phyloP scores from a whole-genome alignment of 2,113 vertebrate genomes.

The Pygoscelis adeliae region DNA sequence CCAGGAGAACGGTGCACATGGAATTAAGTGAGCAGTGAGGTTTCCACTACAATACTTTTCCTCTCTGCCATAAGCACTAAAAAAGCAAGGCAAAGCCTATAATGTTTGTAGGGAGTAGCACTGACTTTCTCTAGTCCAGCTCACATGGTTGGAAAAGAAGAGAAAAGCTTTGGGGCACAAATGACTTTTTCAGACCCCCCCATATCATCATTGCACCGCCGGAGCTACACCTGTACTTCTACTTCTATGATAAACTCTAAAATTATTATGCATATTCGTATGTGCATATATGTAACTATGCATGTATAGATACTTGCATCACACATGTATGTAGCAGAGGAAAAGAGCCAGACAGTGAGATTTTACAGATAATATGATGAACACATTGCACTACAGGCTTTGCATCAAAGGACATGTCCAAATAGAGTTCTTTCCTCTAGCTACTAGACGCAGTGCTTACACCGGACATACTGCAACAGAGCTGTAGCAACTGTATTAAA shows the following conservation, averaged over 20 bases:
- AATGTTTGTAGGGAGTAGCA: neutral
- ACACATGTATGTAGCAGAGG: neutral
- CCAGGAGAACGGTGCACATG: neutral
- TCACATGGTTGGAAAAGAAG: neutral
- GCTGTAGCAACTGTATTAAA: constrained; percentile 8
- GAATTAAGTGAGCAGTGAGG: neutral
- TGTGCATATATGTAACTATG: neutral
- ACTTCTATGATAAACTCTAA: neutral
- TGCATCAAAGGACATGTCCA: neutral
- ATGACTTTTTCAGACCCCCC: neutral
- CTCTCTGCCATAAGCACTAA: neutral
- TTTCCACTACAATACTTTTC: neutral
- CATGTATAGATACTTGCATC: neutral
- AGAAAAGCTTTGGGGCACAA: neutral
- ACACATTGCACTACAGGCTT: neutral
- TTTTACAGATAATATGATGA: neutral
- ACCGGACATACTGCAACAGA: neutral
- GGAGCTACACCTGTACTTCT: neutral
- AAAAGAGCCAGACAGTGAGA: constrained; percentile 1
- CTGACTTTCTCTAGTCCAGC: neutral
- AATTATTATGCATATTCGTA: neutral
- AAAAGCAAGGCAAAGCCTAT: neutral
- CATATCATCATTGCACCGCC: neutral
- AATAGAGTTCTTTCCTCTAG: neutral
- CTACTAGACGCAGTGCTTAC: neutral